Percentiles rank a stretch among this genome's conserved stretches.
phyloP scores from a whole-genome alignment of 2,797 vertebrate species.

The Chanos chanos region DNA sequence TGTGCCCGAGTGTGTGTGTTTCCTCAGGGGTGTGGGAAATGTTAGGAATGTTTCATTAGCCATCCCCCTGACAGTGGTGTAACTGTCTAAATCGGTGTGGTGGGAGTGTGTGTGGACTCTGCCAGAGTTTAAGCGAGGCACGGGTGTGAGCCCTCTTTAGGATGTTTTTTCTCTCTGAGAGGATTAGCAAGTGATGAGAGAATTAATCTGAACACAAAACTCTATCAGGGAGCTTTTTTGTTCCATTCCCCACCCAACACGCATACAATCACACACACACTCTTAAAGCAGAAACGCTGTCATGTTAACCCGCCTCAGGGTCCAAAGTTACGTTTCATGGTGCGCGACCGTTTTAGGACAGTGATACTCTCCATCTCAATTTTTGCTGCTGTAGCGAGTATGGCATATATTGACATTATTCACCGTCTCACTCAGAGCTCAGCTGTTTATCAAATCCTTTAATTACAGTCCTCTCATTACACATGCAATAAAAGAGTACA shows the following conservation, averaged over 20 bases:
- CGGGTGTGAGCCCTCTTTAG: background rate
- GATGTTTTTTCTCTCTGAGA: constrained; percentile 3
- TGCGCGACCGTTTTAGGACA: too few species aligned
- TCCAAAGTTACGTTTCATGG: too few species aligned
- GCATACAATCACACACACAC: constrained; percentile 1
- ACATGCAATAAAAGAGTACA: too few species aligned
- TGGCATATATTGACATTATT: too few species aligned
- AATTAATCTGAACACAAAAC: constrained; percentile 26
- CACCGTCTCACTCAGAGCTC: too few species aligned
- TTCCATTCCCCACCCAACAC: background rate
- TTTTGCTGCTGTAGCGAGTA: too few species aligned
- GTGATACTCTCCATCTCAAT: too few species aligned
- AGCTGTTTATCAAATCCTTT: too few species aligned
- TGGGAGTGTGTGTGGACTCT: background rate
- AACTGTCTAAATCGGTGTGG: background rate
- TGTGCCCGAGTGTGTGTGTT: background rate
- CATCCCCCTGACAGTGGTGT: background rate
- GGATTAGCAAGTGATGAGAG: constrained; percentile 28
- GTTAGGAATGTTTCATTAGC: constrained; percentile 6
- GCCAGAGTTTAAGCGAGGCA: too few species aligned
- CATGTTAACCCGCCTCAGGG: too few species aligned
- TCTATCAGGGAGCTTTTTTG: constrained; percentile 11
- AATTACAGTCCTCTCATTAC: too few species aligned
- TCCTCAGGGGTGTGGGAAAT: background rate
- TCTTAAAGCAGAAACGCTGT: background rate